These are phyloP conservation scores for Trachelus troglodyta DNA, from an alignment of 2,888 invertebrate species.

Conservation along the genomic window DNA sequence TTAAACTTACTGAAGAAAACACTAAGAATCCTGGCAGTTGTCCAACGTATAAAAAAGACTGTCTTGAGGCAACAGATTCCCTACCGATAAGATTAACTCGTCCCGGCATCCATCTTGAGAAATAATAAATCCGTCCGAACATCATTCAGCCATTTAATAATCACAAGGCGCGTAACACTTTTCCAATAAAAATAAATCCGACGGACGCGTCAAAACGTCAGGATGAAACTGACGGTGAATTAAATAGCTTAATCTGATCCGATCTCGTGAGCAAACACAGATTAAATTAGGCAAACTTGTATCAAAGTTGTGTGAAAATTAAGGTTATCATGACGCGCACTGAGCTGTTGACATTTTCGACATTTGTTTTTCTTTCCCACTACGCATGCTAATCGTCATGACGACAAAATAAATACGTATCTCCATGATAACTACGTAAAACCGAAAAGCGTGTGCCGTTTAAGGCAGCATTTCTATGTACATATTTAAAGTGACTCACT, in stretches of 20 bases:
- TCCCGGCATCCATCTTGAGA: neutral
- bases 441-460: neutral
- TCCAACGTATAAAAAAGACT: neutral
- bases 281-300: neutral
- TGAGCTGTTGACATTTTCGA: neutral
- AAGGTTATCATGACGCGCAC: neutral
- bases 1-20: neutral
- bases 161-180: neutral
- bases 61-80: neutral
- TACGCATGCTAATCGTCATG: neutral
- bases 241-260: neutral
- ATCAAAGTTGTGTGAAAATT: neutral
- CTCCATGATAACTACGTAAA: neutral
- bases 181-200: neutral
- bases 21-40: neutral
- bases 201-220: neutral
- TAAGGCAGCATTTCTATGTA: neutral
- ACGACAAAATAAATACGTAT: neutral
- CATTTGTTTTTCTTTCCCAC: neutral
- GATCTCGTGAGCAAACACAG: neutral
- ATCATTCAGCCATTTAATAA: neutral
- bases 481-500: neutral
- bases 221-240: neutral
- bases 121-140: neutral
- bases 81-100: neutral